Base-by-base conservation (phyloP, 2,797 vertebrate genomes). In the Manis crassicaudata region DNA sequence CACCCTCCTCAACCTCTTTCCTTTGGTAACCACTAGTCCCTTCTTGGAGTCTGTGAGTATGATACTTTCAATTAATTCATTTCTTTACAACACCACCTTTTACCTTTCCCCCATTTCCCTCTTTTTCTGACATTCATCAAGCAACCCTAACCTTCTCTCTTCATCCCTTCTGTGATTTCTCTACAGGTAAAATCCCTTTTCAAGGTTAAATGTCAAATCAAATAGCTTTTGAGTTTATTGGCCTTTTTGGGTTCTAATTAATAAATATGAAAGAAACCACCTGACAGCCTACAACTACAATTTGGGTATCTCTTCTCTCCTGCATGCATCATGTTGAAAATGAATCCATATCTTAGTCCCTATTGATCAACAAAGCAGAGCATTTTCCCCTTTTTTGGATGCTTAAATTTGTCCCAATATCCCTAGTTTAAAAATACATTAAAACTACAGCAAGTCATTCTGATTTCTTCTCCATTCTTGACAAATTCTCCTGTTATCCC, bases 141-240 rank as follows among this genome's bases (percentile, higher is more conserved):
- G 13, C 54, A 35, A 14, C 6, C 1, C 18, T 10, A 35, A 54
- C 50, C 4, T 63, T 50, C 14, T 80, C 29, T 58, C 21, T 72
- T 3, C 23, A 40, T 37, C 14, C 73, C 25, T 60, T 35, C 65
- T 35, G 5, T 43, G 60, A 95, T 25, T 37, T 54, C 43, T 82
- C 32, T 84, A 2, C 82, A 79, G 16, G 13, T 43, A 90, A 96
- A 85, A 75, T 73, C 37, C 6, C n/a, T 73, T 37, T 82, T 29
- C 25, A 54, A 65, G 87, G 56, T 81, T 60, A 92, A 90, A 94
- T 46, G 25, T 73, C 79, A 85, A 80, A 35, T 63, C 56, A 88
- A 93, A 86, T 52, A 65, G 9, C 7, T 58, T 85, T 70, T 92
- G 37, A 73, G n/a, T 88, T 58, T 63, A 35, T 77, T 43, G 68